Percentiles rank a stretch among this genome's conserved stretches.
phyloP scores from a whole-genome alignment of 2,797 vertebrate genomes.

The Girardinus metallicus region DNA sequence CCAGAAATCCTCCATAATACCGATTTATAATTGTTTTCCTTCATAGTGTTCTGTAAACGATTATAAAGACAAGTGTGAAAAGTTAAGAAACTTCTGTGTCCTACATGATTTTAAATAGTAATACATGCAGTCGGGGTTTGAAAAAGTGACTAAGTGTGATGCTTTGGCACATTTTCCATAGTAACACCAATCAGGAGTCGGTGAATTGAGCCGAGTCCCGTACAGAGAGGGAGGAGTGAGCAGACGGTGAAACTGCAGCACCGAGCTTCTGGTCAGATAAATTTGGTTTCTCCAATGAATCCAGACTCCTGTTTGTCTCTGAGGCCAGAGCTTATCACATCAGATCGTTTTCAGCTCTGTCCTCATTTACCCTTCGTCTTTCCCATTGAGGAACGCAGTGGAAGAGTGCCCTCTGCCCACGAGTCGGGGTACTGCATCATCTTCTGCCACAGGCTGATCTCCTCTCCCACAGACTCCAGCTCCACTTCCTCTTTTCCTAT shows the following conservation, averaged over 20 bases:
- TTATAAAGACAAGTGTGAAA: conserved; percentile 12
- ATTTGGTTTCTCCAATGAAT: conserved; percentile 22
- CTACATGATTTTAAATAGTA: conserved; percentile 32
- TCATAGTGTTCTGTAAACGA: conserved; percentile 20
- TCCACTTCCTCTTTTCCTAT: conserved; percentile 80
- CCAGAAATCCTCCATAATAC: conserved; percentile 8
- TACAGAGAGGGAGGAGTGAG: conserved; percentile 12
- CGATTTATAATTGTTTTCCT: conserved; percentile 4
- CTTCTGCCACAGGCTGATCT: conserved; percentile 94
- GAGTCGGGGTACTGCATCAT: conserved; percentile 97
- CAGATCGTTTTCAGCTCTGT: background rate
- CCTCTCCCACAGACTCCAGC: conserved; percentile 91
- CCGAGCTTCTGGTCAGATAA: conserved; percentile 20
- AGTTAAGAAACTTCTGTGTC: conserved; percentile 13
- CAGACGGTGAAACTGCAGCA: conserved; percentile 2
- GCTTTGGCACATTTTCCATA: conserved; percentile 45
- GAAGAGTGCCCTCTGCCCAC: conserved; percentile 95
- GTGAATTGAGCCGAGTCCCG: conserved; percentile 1
- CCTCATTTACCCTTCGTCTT: conserved; percentile 55
- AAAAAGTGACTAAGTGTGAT: conserved; percentile 32
- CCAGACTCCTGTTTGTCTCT: conserved; percentile 31
- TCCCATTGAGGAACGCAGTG: conserved; percentile 90
- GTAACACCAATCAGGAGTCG: conserved; percentile 14
- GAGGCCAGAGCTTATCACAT: background rate
- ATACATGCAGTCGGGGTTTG: conserved; percentile 26